phyloP scores from a whole-genome alignment of 2,113 vertebrate species.

The Columba livia region DNA sequence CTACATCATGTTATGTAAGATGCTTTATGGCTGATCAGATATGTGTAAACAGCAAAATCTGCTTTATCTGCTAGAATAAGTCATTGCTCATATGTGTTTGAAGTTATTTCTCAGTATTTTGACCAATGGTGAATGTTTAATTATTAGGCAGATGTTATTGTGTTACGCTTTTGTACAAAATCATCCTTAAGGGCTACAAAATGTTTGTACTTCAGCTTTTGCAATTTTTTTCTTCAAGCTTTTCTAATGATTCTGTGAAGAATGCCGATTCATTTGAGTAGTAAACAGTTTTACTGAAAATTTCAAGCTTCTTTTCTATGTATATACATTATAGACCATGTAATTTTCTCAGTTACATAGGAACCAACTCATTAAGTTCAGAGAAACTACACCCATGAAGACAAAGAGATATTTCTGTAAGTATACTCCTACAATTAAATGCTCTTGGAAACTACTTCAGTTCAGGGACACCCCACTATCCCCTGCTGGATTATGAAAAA shows the following conservation, averaged over 20 bases:
- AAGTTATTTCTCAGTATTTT: constrained; percentile 14
- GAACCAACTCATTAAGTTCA: not conserved
- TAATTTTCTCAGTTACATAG: not conserved
- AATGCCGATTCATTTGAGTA: not conserved
- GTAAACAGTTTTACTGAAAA: not conserved
- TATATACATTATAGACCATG: not conserved
- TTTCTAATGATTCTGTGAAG: not conserved
- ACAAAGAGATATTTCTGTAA: not conserved
- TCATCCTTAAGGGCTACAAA: not conserved
- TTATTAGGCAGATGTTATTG: not conserved
- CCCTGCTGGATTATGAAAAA: not conserved
- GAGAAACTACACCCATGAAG: not conserved
- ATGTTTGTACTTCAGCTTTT: not conserved
- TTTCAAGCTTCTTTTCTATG: not conserved
- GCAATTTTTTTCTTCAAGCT: not conserved
- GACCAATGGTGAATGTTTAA: not conserved
- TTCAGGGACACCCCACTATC: not conserved
- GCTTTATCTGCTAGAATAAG: constrained; percentile 25
- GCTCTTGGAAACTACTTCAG: not conserved
- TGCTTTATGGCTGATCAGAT: constrained; percentile 52
- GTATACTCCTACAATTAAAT: not conserved
- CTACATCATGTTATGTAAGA: constrained; percentile 41
- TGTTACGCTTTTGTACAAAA: not conserved
- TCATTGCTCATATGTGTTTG: not conserved
- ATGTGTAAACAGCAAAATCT: constrained; percentile 38